phyloP scores from a whole-genome alignment of 2,113 vertebrate genomes.

The Megaceryle maxima region DNA sequence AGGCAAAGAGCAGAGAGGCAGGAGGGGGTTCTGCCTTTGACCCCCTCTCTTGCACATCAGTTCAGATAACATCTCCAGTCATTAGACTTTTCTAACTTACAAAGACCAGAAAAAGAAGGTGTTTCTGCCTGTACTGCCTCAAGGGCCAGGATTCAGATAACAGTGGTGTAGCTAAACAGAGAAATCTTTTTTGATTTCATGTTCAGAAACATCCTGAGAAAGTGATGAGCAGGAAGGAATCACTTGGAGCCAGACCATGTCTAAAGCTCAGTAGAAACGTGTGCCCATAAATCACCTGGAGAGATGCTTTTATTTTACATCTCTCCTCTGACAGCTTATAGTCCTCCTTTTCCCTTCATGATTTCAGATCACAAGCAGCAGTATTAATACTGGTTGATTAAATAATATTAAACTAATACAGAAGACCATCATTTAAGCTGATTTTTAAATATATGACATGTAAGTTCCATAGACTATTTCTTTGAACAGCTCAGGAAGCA shows the following conservation, averaged over 20 bases:
- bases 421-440: not conserved
- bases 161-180: not conserved
- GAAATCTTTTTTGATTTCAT: rapidly evolving
- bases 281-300: not conserved
- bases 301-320: not conserved
- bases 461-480: not conserved
- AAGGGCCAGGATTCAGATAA: not conserved
- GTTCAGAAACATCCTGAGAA: rapidly evolving
- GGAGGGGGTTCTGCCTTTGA: not conserved
- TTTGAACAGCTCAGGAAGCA: not conserved
- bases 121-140: not conserved
- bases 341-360: not conserved
- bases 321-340: not conserved
- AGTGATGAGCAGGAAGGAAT: not conserved
- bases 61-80: not conserved
- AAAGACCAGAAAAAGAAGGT: not conserved
- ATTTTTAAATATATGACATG: not conserved
- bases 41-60: not conserved
- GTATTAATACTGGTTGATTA: not conserved
- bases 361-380: not conserved
- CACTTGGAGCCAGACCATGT: not conserved
- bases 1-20: not conserved
- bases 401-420: not conserved
- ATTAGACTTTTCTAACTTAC: not conserved
- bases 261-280: not conserved